Evolutionary conservation across 2,888 invertebrate species (phyloP), one percentile per base, ranked within the genome.

Genomic region (Hypolimnas misippus): DNA sequence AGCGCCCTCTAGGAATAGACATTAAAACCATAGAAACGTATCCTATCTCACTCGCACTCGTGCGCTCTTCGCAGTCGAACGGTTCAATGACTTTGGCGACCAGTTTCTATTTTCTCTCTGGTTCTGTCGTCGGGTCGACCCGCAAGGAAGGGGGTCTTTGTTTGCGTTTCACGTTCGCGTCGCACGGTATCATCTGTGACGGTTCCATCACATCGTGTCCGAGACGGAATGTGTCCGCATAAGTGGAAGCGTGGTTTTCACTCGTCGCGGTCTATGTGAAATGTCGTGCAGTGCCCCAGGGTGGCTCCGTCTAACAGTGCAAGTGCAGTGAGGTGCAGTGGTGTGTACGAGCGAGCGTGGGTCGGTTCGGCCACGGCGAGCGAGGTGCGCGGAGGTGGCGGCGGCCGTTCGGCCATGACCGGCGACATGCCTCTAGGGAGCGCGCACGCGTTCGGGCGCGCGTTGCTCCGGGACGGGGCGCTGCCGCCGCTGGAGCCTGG

Each of bases 51-150:
- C 82, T 92, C 87, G 78, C 90, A 86, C 92, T 83, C 75, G 80
- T 73, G 66, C 61, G 72, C 73, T 81, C 70, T 68, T 78, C 73
- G 80, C 83, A 79, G 82, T 76, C 82, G 87, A 89, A 87, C 79
- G 92, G 92, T 92, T 92, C 92, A 92, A 92, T 92, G 92, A 92
- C 92, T 91, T 79, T 87, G 84, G 83, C 84, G 86, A 84, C 87
- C 87, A 81, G 91, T 91, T 91, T 92, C 91, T 92, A 92, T 92
- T 92, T 92, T 92, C 89, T 92, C 91, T 92, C 88, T 91, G 91
- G 90, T 90, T 81, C 83, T 85, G 87, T 88, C 89, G 89, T 89
- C 84, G 86, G 82, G 78, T 86, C 83, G 82, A 83, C 78, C 83
- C 70, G 76, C 75, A 82, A 83, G 83, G 86, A 85, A 88, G 86